phyloP scores from a whole-genome alignment of 1,140 invertebrate genomes.

The Drosophila aff. region DNA sequence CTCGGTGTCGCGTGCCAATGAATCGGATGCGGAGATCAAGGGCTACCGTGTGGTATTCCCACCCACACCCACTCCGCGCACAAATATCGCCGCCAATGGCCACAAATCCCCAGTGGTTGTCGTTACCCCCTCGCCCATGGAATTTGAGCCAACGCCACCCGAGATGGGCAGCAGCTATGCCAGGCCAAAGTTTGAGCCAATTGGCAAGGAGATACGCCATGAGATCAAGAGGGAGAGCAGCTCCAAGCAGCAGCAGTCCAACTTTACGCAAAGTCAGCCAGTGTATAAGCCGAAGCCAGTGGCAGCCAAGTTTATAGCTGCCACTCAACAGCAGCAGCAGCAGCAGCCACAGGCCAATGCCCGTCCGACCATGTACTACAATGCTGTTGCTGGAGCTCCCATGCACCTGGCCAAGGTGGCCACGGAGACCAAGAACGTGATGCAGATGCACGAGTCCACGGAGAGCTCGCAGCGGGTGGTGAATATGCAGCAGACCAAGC shows the following conservation, averaged over 20 bases:
- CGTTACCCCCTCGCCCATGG: slow-evolving; percentile 86
- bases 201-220: slow-evolving; percentile 85
- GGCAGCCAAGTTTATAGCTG: slow-evolving; percentile 80
- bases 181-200: slow-evolving; percentile 87
- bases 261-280: slow-evolving; percentile 70
- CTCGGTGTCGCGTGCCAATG: slow-evolving; percentile 87
- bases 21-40: slow-evolving; percentile 86
- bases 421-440: slow-evolving; percentile 89
- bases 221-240: slow-evolving; percentile 72
- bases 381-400: slow-evolving; percentile 86
- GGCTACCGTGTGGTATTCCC: slow-evolving; percentile 87
- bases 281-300: slow-evolving; percentile 86
- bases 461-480: slow-evolving; percentile 88
- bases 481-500: slow-evolving; percentile 89
- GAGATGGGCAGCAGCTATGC: slow-evolving; percentile 80
- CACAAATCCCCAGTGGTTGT: slow-evolving; percentile 85
- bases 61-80: slow-evolving; percentile 86
- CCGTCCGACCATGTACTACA: slow-evolving; percentile 86
- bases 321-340: slow-evolving; percentile 85
- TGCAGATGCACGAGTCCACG: slow-evolving; percentile 89
- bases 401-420: slow-evolving; percentile 87
- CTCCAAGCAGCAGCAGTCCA: slow-evolving; percentile 58
- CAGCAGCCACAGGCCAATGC: slow-evolving; percentile 74
- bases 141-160: slow-evolving; percentile 86
- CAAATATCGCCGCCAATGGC: slow-evolving; percentile 70